phyloP scores from a whole-genome alignment of 2,888 invertebrate genomes.

The Cinara cedri region DNA sequence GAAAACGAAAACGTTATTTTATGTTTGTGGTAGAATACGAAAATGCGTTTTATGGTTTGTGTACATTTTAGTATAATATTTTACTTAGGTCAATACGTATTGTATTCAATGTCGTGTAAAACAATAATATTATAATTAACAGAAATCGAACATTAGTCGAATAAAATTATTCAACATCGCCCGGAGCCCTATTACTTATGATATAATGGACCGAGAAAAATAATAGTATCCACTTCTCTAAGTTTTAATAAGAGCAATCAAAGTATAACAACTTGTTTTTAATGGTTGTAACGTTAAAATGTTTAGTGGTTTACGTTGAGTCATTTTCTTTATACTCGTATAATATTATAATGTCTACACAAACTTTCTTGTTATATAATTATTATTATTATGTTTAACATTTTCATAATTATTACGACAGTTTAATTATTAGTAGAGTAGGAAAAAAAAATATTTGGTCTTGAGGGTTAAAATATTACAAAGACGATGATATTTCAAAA shows the following conservation, averaged over 20 bases:
- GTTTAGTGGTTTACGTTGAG: constrained; percentile 13
- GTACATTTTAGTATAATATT: too few species aligned
- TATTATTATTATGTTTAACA: constrained; percentile 3
- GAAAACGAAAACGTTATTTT: too few species aligned
- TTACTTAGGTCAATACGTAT: too few species aligned
- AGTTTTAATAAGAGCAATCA: constrained; percentile 11
- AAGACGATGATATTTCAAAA: background rate
- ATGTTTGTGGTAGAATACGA: too few species aligned
- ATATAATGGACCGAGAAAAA: constrained; percentile 21
- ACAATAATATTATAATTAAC: background rate
- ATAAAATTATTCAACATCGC: background rate
- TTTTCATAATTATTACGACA: background rate
- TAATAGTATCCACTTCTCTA: background rate
- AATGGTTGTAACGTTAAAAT: background rate
- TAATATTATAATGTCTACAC: constrained; percentile 21
- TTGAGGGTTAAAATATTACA: constrained; percentile 20
- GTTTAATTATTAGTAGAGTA: background rate
- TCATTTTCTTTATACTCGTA: constrained; percentile 12
- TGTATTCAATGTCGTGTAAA: too few species aligned
- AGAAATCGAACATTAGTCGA: background rate
- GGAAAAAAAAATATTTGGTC: background rate
- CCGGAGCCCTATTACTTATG: background rate
- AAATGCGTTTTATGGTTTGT: too few species aligned
- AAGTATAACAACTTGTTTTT: constrained; percentile 17
- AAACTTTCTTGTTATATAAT: constrained; percentile 23